phyloP scores from a whole-genome alignment of 2,113 vertebrate species.

The Rhinogobius similis region DNA sequence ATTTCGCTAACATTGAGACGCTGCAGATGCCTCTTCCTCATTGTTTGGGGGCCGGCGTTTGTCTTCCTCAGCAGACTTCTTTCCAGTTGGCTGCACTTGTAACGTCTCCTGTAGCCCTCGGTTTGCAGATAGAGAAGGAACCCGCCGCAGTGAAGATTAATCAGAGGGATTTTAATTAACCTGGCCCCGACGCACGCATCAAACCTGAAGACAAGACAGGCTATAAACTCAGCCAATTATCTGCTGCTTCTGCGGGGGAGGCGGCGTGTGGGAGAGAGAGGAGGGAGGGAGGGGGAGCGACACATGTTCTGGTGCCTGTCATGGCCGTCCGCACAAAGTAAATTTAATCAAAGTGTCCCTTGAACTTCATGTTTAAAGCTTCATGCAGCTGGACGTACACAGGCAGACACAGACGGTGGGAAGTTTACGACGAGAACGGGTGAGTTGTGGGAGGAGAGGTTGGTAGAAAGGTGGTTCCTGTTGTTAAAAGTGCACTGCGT shows the following conservation, averaged over 20 bases:
- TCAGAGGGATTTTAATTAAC: constrained; percentile 81
- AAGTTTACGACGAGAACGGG: too few species aligned
- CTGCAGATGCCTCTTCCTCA: constrained; percentile 12
- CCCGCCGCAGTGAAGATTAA: constrained; percentile 76
- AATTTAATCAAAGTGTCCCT: constrained; percentile 15
- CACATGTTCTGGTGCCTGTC: constrained; percentile 13
- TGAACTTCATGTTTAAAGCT: constrained; percentile 4
- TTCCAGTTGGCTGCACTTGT: constrained; percentile 48
- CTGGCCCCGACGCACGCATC: constrained; percentile 70
- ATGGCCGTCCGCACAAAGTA: constrained; percentile 19
- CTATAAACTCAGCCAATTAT: constrained; percentile 81
- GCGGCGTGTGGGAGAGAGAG: background rate
- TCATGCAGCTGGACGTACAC: background rate
- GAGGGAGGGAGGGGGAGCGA: background rate
- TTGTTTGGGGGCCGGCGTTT: constrained; percentile 43
- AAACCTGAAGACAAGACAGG: constrained; percentile 75
- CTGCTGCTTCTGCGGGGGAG: constrained; percentile 21
- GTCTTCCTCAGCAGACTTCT: constrained; percentile 51
- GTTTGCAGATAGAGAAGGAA: constrained; percentile 53
- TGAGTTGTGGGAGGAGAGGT: too few species aligned
- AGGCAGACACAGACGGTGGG: background rate
- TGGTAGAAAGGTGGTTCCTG: too few species aligned
- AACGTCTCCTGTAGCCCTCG: constrained; percentile 35
- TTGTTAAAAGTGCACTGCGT: too few species aligned
- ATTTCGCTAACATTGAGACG: too few species aligned